Evolutionary conservation across 2,797 vertebrate genomes (phyloP).

Genomic region (Ciconia nigra): DNA sequence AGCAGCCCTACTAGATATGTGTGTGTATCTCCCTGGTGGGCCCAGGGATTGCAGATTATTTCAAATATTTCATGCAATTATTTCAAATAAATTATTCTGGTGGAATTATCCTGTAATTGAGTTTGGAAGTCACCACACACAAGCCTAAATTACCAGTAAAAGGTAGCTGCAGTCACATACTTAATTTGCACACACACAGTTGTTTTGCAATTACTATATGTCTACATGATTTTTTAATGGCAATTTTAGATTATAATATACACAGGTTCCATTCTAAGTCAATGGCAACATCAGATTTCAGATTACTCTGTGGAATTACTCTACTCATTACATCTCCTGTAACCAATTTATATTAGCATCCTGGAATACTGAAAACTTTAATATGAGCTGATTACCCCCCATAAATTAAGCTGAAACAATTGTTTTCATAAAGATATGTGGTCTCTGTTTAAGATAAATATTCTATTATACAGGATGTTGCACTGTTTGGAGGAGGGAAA

Average conservation of each 20-base stretch:
- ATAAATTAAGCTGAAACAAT: slow-evolving; percentile 49
- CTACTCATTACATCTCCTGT: background rate
- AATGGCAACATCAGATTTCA: background rate
- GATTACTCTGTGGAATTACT: slow-evolving; percentile 7
- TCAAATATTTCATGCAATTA: background rate
- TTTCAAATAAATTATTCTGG: background rate
- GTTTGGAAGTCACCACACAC: background rate
- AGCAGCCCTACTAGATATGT: background rate
- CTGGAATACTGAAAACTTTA: slow-evolving; percentile 13
- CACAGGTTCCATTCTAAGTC: background rate
- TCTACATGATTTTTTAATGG: background rate
- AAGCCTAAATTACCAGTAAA: background rate
- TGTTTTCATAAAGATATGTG: slow-evolving; percentile 54
- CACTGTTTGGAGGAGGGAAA: slow-evolving; percentile 60
- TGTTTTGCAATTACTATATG: background rate
- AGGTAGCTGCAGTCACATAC: background rate
- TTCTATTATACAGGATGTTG: slow-evolving; percentile 59
- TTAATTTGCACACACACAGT: background rate
- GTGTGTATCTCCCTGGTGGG: background rate
- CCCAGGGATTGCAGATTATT: background rate
- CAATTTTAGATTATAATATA: background rate
- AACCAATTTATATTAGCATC: slow-evolving; percentile 34
- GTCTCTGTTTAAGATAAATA: slow-evolving; percentile 63
- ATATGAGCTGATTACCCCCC: slow-evolving; percentile 32
- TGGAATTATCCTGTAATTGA: background rate